Evolutionary conservation across 2,797 vertebrate genomes (phyloP).

Genomic region (Aeoliscus strigatus): DNA sequence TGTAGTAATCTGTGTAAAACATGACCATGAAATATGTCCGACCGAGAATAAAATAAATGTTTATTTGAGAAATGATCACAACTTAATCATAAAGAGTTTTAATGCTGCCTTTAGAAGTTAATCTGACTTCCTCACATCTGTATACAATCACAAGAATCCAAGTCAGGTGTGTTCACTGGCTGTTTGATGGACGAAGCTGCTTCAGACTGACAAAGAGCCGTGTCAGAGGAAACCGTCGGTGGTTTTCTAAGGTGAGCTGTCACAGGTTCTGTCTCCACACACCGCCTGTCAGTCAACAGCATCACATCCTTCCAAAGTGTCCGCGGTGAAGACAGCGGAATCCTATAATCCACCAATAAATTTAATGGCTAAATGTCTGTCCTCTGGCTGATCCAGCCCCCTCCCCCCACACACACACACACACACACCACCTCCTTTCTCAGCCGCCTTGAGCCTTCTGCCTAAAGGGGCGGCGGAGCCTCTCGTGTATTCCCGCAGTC

Average conservation of each 20-base stretch:
- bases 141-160: too few species aligned
- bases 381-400: neutral
- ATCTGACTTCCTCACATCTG: too few species aligned
- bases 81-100: too few species aligned
- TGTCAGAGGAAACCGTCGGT: neutral
- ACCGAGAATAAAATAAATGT: too few species aligned
- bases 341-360: constrained; percentile 5
- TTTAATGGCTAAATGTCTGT: constrained; percentile 4
- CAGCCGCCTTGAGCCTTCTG: constrained; percentile 29
- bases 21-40: too few species aligned
- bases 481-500: constrained; percentile 58
- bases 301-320: neutral
- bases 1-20: too few species aligned
- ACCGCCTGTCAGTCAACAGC: neutral
- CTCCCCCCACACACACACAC: too few species aligned
- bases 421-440: constrained; percentile 8
- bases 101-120: too few species aligned
- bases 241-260: neutral
- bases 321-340: constrained; percentile 8
- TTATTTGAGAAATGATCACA: too few species aligned
- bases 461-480: constrained; percentile 54
- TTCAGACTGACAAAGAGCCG: neutral
- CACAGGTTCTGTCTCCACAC: neutral
- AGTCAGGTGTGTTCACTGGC: too few species aligned
- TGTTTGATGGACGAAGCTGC: too few species aligned